phyloP scores from a whole-genome alignment of 2,113 vertebrate genomes.

The Gymnarchus niloticus region DNA sequence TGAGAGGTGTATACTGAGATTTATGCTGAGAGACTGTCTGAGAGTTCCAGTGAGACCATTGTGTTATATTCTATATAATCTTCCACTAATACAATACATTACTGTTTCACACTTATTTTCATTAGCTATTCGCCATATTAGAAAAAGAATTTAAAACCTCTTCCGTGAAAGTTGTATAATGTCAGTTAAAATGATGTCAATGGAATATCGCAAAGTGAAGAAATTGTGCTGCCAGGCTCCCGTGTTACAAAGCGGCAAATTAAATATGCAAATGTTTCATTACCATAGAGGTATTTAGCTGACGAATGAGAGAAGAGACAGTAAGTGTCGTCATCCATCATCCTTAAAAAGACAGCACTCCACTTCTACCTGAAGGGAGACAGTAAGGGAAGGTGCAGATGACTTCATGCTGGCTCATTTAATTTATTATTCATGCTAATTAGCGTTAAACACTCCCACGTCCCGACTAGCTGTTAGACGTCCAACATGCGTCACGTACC shows the following conservation, averaged over 20 bases:
- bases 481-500: neutral
- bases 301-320: slow-evolving; percentile 52
- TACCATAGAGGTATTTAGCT: slow-evolving; percentile 61
- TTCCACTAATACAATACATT: neutral
- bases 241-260: slow-evolving; percentile 62
- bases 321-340: slow-evolving; percentile 57
- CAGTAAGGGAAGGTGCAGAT: slow-evolving; percentile 51
- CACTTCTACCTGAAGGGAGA: slow-evolving; percentile 49
- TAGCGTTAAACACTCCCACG: slow-evolving; percentile 32
- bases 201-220: slow-evolving; percentile 61
- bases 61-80: too few relatives aligned
- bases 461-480: neutral
- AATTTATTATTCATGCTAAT: slow-evolving; percentile 43
- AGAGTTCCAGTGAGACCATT: too few relatives aligned
- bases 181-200: slow-evolving; percentile 18
- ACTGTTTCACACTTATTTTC: neutral
- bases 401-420: slow-evolving; percentile 43
- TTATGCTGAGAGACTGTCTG: too few relatives aligned
- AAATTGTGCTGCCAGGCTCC: slow-evolving; percentile 53
- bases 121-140: neutral
- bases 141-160: neutral
- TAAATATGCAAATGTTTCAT: slow-evolving; percentile 69
- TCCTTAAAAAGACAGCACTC: slow-evolving; percentile 63
- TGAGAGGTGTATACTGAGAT: neutral
- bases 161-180: too few relatives aligned